Evolutionary conservation across 2,888 invertebrate genomes (phyloP).

Genomic region (Philereme vetulata): DNA sequence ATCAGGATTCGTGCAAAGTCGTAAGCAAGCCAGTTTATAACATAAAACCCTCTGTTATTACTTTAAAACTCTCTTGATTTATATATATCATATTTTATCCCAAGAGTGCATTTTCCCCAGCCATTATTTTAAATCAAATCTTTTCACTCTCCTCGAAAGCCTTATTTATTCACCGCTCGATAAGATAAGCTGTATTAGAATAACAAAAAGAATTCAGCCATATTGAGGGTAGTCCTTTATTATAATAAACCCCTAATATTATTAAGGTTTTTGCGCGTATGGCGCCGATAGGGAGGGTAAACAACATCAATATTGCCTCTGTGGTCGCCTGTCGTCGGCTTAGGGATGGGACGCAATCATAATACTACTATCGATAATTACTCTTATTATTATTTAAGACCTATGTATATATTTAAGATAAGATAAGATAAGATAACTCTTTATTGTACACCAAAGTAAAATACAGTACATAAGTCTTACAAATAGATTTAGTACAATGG

Average conservation of each 20-base stretch:
- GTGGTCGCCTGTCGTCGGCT: constrained; percentile 37
- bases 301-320: constrained; percentile 66
- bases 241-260: constrained; percentile 51
- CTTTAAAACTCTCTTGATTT: too few species aligned
- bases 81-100: too few species aligned
- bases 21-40: too few species aligned
- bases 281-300: constrained; percentile 58
- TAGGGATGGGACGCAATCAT: constrained; percentile 36
- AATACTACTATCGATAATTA: constrained; percentile 11
- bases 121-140: neutral
- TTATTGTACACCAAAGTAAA: too few species aligned
- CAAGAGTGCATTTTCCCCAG: too few species aligned
- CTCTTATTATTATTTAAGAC: neutral
- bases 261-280: constrained; percentile 52
- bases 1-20: too few species aligned
- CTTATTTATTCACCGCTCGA: constrained; percentile 22
- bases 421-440: too few species aligned
- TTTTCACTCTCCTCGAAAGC: constrained; percentile 6
- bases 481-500: too few species aligned
- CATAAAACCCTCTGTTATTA: too few species aligned
- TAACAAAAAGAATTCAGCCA: constrained; percentile 36
- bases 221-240: constrained; percentile 33
- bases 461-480: too few species aligned
- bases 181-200: constrained; percentile 36
- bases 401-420: too few species aligned